These are phyloP conservation scores for Euwallacea fornicatus DNA, from an alignment of 1,140 invertebrate species.

Conservation along the genomic window DNA sequence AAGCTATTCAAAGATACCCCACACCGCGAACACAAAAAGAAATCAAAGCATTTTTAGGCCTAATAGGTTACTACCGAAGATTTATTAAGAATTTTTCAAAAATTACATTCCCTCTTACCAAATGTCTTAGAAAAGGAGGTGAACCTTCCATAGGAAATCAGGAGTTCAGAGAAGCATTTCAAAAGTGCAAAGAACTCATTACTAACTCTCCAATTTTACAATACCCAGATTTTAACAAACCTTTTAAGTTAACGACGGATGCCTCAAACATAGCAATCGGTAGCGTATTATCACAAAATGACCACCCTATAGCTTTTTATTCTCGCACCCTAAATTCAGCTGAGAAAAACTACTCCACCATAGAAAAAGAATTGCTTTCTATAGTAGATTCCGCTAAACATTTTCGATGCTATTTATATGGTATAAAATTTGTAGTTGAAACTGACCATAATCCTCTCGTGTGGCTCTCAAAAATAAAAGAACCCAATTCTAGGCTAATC, in stretches of 20 bases:
- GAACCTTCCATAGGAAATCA: not conserved
- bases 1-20: slow-evolving; percentile 34
- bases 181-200: slow-evolving; percentile 23
- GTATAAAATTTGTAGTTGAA: too few species aligned
- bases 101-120: slow-evolving; percentile 5
- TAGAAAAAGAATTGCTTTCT: too few species aligned
- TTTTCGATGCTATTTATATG: too few species aligned
- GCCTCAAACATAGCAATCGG: too few species aligned
- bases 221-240: slow-evolving; percentile 49
- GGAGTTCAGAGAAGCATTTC: slow-evolving; percentile 1
- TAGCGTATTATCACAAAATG: too few species aligned
- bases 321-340: too few species aligned
- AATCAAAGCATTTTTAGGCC: slow-evolving; percentile 41
- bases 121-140: slow-evolving; percentile 27
- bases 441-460: too few species aligned
- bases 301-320: too few species aligned
- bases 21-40: slow-evolving; percentile 39
- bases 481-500: too few species aligned
- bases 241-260: slow-evolving; percentile 45
- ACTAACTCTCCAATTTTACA: slow-evolving; percentile 32
- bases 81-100: slow-evolving; percentile 33
- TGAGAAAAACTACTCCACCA: too few species aligned
- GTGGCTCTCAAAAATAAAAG: too few species aligned
- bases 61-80: slow-evolving; percentile 40
- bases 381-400: too few species aligned